Base-by-base conservation (phyloP, 2,797 vertebrate genomes). In the Xenentodon cancila region DNA sequence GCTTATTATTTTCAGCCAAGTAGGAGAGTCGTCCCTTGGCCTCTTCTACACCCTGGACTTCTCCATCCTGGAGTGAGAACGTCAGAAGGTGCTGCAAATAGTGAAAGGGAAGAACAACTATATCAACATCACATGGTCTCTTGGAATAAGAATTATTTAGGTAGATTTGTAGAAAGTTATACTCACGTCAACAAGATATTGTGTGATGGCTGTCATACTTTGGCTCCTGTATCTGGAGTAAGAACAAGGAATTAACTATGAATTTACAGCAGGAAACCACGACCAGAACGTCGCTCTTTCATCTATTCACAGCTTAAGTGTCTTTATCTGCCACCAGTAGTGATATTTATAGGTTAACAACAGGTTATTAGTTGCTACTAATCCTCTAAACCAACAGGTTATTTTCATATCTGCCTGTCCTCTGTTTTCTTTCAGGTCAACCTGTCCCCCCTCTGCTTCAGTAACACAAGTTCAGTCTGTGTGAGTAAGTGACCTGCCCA, bases 161-260 rank as follows among this genome's bases (percentile, higher is more conserved):
- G 22, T 13, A 46, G 25, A 8, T 11, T 5, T 22, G 42, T 3
- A 7, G 16, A 19, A 17, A 44, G 55, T 5, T 5, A 43, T 43
- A 90, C 95, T 94, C 85, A 96, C 95, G 1, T 93, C 93, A 9
- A 96, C 92, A 7, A 90, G 82, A 56, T 95, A 93, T 34, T 92
- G 91, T 5, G 92, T 93, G 12, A 91, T 67, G 3, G 91, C 87
- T 0, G 90, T 88, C 94, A 96, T 93, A 25, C 15, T 84, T 62
- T 13, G 19, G 47, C 19, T 17, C 9, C 59, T 18, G 16, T 5
- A 30, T 55, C 27, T 73, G 50, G 6, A 37, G 48, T 27, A 18
- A 25, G 37, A 20, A 55, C 18, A 71, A 20, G 11, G 47, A 59
- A 25, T 12, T n/a, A 5, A 45, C 21, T 52, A 9, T 32, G 48